Percentiles rank a stretch among this genome's conserved stretches.
phyloP scores from a whole-genome alignment of 2,888 invertebrate species.

The Cancer borealis region DNA sequence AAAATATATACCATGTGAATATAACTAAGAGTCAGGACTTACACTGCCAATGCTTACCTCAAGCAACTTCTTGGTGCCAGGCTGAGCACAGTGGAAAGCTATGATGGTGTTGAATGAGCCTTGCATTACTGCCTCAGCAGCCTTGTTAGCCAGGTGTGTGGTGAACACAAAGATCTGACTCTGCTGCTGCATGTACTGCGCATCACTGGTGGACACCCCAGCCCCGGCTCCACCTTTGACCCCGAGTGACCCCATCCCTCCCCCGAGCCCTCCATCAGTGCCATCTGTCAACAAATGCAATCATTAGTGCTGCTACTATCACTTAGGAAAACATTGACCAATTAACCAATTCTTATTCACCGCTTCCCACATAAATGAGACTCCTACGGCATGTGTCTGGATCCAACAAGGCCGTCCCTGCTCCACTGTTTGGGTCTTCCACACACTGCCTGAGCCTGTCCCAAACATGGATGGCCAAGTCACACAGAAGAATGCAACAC shows the following conservation, averaged over 20 bases:
- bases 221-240: slow-evolving; percentile 59
- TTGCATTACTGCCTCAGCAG: slow-evolving; percentile 93
- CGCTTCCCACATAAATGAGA: not conserved
- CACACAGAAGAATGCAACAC: not conserved
- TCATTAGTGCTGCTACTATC: not conserved
- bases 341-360: not conserved
- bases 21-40: not conserved
- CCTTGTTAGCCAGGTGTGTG: slow-evolving; percentile 94
- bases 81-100: slow-evolving; percentile 96
- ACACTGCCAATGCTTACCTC: slow-evolving; percentile 84
- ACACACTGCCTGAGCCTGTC: not conserved
- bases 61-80: slow-evolving; percentile 95
- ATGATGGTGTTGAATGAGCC: slow-evolving; percentile 95
- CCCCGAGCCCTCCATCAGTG: slow-evolving; percentile 62
- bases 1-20: not conserved
- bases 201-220: slow-evolving; percentile 82
- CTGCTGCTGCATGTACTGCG: slow-evolving; percentile 95
- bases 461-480: not conserved
- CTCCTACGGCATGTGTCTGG: not conserved
- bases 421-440: not conserved
- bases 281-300: not conserved
- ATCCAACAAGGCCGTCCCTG: not conserved
- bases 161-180: slow-evolving; percentile 99
- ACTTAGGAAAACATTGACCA: not conserved
- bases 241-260: slow-evolving; percentile 46